Evolutionary conservation across 2,797 vertebrate species (phyloP).

Genomic region (Pseudochromis fuscus): DNA sequence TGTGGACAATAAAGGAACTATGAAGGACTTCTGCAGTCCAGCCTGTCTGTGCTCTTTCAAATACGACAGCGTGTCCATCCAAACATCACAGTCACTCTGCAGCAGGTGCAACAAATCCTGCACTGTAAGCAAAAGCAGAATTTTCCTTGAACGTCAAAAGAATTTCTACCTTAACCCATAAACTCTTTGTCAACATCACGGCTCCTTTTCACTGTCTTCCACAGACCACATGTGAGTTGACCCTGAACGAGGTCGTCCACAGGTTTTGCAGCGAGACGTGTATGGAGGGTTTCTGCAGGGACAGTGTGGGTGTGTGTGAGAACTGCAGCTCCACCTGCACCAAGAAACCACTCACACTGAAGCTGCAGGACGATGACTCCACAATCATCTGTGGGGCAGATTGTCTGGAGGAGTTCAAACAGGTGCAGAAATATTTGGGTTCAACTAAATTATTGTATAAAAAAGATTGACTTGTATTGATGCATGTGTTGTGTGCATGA

Average conservation of each 20-base stretch:
- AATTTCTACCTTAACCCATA: rapidly evolving
- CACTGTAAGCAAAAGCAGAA: slow-evolving; percentile 80
- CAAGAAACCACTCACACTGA: slow-evolving; percentile 36
- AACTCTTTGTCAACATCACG: background rate
- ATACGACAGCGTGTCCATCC: slow-evolving; percentile 10
- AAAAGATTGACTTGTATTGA: too few species aligned
- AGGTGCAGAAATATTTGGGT: slow-evolving; percentile 55
- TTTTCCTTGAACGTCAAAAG: rapidly evolving
- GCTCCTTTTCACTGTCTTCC: background rate
- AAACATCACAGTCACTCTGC: slow-evolving; percentile 71
- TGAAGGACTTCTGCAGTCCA: slow-evolving; percentile 93
- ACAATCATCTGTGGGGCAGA: slow-evolving; percentile 33
- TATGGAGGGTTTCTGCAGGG: slow-evolving; percentile 33
- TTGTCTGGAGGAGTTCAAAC: slow-evolving; percentile 49
- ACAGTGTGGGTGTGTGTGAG: slow-evolving; percentile 16
- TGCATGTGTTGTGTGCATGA: too few species aligned
- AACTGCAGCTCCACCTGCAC: slow-evolving; percentile 37
- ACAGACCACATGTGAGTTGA: slow-evolving; percentile 35
- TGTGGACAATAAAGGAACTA: slow-evolving; percentile 87
- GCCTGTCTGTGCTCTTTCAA: slow-evolving; percentile 89
- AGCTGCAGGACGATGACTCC: slow-evolving; percentile 22
- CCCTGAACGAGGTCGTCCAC: background rate
- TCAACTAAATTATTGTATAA: too few species aligned
- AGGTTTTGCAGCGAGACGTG: slow-evolving; percentile 61
- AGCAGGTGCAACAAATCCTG: slow-evolving; percentile 89